Percentiles rank a stretch among this genome's conserved stretches.
Evolutionary conservation across 1,140 invertebrate genomes (phyloP).

Genomic region (Hesperophylax magnus): DNA sequence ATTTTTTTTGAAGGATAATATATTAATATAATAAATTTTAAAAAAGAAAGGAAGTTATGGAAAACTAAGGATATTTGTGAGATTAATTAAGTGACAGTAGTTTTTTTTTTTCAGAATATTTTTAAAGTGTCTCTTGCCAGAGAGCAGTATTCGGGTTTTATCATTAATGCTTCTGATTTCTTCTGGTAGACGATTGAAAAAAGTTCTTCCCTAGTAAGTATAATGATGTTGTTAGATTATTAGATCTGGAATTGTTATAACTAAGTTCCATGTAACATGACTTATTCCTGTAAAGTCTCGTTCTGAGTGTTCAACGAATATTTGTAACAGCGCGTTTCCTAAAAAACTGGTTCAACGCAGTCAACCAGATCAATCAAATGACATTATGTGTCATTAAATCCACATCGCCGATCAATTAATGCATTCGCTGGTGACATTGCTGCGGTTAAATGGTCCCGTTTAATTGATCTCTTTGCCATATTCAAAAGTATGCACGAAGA

Average conservation of each 20-base stretch:
- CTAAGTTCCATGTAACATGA: background rate
- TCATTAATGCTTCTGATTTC: too few relatives aligned
- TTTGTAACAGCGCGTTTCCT: background rate
- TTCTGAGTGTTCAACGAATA: background rate
- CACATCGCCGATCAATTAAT: slow-evolving; percentile 19
- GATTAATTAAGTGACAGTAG: too few relatives aligned
- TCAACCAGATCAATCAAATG: slow-evolving; percentile 26
- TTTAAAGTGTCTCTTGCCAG: too few relatives aligned
- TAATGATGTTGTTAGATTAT: too few relatives aligned
- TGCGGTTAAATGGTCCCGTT: slow-evolving; percentile 10
- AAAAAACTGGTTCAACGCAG: slow-evolving; percentile 9
- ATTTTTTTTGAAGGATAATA: too few relatives aligned
- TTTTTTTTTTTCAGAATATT: too few relatives aligned
- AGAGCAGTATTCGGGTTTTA: too few relatives aligned
- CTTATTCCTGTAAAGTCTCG: background rate
- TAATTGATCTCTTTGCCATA: slow-evolving; percentile 4
- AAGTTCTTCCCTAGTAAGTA: too few relatives aligned
- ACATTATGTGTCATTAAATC: slow-evolving; percentile 27
- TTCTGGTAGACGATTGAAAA: too few relatives aligned
- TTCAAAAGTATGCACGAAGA: slow-evolving; percentile 17
- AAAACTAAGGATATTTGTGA: too few relatives aligned
- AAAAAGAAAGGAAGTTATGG: too few relatives aligned
- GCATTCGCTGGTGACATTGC: slow-evolving; percentile 8
- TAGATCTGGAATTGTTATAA: background rate
- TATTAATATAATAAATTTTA: too few relatives aligned